Evolutionary conservation across 2,888 invertebrate species (phyloP).

Genomic region (Diachrysia chrysitis): DNA sequence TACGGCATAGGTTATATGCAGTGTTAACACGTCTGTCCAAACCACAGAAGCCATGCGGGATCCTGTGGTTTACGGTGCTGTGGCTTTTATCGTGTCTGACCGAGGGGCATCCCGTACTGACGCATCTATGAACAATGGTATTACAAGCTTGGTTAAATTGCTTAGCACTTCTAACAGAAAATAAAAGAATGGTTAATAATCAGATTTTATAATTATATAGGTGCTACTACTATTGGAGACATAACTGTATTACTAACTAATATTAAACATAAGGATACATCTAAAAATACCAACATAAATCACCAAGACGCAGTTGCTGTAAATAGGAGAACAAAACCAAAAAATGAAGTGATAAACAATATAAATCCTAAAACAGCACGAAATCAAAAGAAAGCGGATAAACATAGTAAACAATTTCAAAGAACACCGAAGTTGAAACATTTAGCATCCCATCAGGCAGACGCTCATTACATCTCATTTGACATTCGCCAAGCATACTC

Average conservation of each 20-base stretch:
- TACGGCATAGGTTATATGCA: background rate
- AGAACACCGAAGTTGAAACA: background rate
- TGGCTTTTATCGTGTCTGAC: conserved; percentile 45
- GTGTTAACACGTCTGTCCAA: conserved; percentile 7
- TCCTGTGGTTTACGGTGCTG: conserved; percentile 39
- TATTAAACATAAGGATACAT: no score
- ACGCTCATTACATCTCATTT: conserved; percentile 42
- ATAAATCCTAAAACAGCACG: background rate
- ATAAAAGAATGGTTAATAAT: background rate
- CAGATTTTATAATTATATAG: no score
- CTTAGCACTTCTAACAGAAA: background rate
- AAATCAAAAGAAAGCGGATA: background rate
- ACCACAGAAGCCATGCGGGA: conserved; percentile 49
- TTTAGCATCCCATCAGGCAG: conserved; percentile 28
- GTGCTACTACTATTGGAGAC: no score
- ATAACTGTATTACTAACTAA: no score
- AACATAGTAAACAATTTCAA: background rate
- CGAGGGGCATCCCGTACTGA: conserved; percentile 38
- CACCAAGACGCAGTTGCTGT: background rate
- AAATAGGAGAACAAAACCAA: background rate
- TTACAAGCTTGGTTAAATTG: background rate
- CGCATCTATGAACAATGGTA: conserved; percentile 9
- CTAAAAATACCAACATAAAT: background rate
- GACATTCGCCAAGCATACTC: conserved; percentile 44
- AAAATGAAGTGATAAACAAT: background rate